Evolutionary conservation across 2,113 vertebrate species (phyloP).

Genomic region (Myrmecophaga tridactyla): DNA sequence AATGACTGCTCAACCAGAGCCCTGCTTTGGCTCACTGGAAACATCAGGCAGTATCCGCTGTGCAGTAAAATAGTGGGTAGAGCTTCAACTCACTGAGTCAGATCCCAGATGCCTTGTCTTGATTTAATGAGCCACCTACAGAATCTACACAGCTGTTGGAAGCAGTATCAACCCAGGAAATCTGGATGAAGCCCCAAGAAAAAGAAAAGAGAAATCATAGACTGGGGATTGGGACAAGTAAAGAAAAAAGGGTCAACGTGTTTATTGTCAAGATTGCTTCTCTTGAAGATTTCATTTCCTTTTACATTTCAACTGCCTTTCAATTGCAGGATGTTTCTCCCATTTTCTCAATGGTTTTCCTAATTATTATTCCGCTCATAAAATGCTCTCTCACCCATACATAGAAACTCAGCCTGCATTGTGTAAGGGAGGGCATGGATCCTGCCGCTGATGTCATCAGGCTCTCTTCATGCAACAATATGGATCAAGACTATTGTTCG

Average conservation of each 20-base stretch:
- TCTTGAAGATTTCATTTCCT: constrained; percentile 41
- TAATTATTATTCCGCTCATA: constrained; percentile 38
- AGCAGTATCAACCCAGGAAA: neutral
- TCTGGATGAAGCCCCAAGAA: neutral
- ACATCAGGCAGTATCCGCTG: neutral
- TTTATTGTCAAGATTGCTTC: neutral
- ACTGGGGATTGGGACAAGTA: neutral
- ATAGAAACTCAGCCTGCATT: neutral
- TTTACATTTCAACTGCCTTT: constrained; percentile 37
- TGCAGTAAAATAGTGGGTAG: neutral
- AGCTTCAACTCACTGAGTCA: neutral
- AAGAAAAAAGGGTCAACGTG: neutral
- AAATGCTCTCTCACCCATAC: neutral
- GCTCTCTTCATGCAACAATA: neutral
- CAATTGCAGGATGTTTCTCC: constrained; percentile 18
- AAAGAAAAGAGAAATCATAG: neutral
- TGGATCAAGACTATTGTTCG: neutral
- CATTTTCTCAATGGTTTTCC: constrained; percentile 57
- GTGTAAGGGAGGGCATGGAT: neutral
- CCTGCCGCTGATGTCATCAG: neutral
- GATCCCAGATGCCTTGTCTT: neutral
- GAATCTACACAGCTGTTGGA: neutral
- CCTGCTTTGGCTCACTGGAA: no score
- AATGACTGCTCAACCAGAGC: neutral
- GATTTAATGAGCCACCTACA: neutral